phyloP scores from a whole-genome alignment of 64 coral and sea anemone species.

The Acropora tenuis region DNA sequence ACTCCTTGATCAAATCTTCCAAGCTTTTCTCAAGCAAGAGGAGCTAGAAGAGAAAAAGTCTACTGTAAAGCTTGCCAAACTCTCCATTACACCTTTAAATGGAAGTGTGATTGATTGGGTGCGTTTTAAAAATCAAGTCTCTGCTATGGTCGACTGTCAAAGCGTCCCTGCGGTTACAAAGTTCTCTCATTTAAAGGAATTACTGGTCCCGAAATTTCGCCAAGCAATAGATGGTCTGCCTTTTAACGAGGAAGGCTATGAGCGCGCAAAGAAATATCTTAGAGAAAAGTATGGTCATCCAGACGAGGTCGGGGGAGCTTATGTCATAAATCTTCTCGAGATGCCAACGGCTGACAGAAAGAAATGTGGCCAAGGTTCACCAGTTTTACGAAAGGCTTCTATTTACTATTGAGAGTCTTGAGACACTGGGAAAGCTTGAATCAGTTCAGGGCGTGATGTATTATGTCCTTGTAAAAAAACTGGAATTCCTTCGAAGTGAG shows the following conservation, averaged over 20 bases:
- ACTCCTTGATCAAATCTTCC: conserved; percentile 1
- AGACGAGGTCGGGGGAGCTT: conserved; percentile 26
- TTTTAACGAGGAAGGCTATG: conserved; percentile 34
- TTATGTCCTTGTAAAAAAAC: conserved; percentile 9
- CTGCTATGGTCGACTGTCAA: conserved; percentile 38
- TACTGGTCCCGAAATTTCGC: not conserved
- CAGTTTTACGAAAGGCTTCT: conserved; percentile 45
- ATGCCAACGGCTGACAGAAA: not conserved
- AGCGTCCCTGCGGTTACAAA: conserved; percentile 2
- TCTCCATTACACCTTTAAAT: not conserved
- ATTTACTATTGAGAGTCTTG: conserved; percentile 25
- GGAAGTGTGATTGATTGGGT: conserved; percentile 16
- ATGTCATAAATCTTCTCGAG: conserved; percentile 41
- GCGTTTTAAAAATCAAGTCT: conserved; percentile 30
- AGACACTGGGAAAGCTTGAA: conserved; percentile 36
- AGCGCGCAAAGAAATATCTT: conserved; percentile 27
- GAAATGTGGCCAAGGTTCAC: conserved; percentile 41
- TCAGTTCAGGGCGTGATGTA: conserved; percentile 10
- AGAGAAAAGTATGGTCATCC: conserved; percentile 29
- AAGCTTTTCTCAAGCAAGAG: conserved; percentile 7
- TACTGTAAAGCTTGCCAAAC: conserved; percentile 10
- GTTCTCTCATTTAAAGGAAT: conserved; percentile 30
- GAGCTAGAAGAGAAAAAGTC: not conserved
- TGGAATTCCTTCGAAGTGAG: conserved; percentile 16
- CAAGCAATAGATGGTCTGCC: conserved; percentile 12